Evolutionary conservation across 1,140 invertebrate genomes (phyloP), one percentile per base, ranked within the genome.

Genomic region (Magallana gigas): DNA sequence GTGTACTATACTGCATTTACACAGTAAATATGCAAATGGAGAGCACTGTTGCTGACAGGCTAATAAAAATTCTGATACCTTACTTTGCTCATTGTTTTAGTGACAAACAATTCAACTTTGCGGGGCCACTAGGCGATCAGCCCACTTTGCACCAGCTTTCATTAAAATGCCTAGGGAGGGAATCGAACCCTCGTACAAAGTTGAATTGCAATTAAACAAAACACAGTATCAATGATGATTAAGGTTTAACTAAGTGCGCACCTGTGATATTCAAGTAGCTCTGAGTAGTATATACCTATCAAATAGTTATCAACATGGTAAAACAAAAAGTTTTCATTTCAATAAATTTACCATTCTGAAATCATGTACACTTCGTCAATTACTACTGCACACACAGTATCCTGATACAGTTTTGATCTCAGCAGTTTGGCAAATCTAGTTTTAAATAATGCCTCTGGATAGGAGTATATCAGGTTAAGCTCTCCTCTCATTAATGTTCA

Each of bases 61-160:
- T 23, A 23, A 23, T 23, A 23, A 23, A 23, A 23, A 23, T 23
- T 23, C 23, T 23, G 23, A 23, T 23, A 0, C 23, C 1, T 23
- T 23, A 23, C 23, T 23, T 23, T 23, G 23, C 23, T 23, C 23
- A 23, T 23, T 23, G 23, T 23, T 23, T 23, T 23, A 23, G 23
- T 23, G 23, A 23, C 23, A 23, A 23, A 23, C 23, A 23, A 23
- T 23, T 23, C 23, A 23, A 23, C 23, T 23, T 23, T 23, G 23
- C 36, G 81, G 85, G 85, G 85, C 58, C 85, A 85, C 58, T 85
- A 64, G 85, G 85, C 85, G 48, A 71, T 71, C 85, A 76, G 58
- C 85, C 85, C 85, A 85, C 85, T 85, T 85, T 85, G 85, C 85
- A 85, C 64, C 85, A 85, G 85, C 62, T 18, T 71, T 11, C 48